These are phyloP conservation scores for Mormyrops attenuatus DNA, from an alignment of 2,797 vertebrate genomes.

Conservation along the genomic window DNA sequence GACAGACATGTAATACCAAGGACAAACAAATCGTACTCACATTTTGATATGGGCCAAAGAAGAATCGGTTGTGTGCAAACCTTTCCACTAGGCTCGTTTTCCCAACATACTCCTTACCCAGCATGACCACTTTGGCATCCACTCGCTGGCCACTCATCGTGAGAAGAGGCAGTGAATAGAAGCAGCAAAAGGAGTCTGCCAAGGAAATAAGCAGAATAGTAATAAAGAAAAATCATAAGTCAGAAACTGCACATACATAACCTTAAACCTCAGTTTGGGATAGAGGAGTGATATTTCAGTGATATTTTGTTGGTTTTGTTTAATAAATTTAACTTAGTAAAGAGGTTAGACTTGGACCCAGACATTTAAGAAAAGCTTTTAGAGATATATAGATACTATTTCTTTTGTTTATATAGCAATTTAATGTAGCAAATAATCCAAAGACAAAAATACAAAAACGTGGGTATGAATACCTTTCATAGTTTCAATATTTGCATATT, in stretches of 20 bases:
- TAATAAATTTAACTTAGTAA: background rate
- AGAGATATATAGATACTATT: background rate
- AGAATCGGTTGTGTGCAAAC: constrained; percentile 91
- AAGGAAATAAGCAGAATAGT: background rate
- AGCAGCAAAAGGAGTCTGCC: background rate
- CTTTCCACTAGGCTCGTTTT: constrained; percentile 96
- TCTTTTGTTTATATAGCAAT: background rate
- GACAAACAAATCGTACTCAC: constrained; percentile 61
- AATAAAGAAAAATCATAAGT: background rate
- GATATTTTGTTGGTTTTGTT: background rate
- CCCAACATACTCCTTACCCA: constrained; percentile 93
- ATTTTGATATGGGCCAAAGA: constrained; percentile 90
- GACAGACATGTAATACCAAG: background rate
- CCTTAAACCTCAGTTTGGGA: background rate
- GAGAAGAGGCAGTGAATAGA: background rate
- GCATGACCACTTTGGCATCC: constrained; percentile 95
- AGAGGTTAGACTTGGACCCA: background rate
- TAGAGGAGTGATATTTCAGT: background rate
- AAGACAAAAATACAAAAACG: background rate
- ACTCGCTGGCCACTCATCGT: constrained; percentile 86
- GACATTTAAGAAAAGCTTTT: background rate
- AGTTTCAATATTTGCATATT: background rate
- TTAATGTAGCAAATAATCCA: background rate
- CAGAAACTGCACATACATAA: background rate
- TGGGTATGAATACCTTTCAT: background rate